phyloP scores from a whole-genome alignment of 1,140 invertebrate genomes.

The Penaeus indicus region DNA sequence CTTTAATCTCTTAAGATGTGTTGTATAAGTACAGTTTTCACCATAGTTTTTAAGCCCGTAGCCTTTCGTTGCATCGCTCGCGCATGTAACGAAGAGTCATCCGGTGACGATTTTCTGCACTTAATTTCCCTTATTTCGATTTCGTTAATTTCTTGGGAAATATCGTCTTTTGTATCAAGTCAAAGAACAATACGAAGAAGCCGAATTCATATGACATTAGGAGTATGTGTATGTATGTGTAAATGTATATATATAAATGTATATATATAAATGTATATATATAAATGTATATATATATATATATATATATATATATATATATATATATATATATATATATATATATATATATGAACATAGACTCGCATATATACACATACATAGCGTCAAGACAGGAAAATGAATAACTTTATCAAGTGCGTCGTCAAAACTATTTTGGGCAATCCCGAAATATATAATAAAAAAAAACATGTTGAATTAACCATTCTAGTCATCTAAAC shows the following conservation, averaged over 20 bases:
- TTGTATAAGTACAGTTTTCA: conserved; percentile 29
- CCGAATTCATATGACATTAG: too few relatives aligned
- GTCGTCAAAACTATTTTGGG: too few relatives aligned
- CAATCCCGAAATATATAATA: too few relatives aligned
- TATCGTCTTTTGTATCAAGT: neutral
- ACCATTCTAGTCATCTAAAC: too few relatives aligned
- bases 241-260: neutral
- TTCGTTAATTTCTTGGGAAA: neutral
- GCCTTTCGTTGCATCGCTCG: too few relatives aligned
- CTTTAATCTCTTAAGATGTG: neutral
- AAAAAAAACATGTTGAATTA: too few relatives aligned
- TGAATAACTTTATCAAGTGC: too few relatives aligned
- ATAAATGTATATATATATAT: conserved; percentile 35
- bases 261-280: conserved; percentile 31
- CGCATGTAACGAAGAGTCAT: neutral
- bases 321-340: neutral
- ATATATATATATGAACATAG: too few relatives aligned
- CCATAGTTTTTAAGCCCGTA: conserved; percentile 26
- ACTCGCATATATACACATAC: too few relatives aligned
- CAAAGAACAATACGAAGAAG: neutral
- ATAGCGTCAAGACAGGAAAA: too few relatives aligned
- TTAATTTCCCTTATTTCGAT: neutral
- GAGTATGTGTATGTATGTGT: too few relatives aligned
- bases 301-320: conserved; percentile 33
- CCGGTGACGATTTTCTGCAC: neutral